Base-by-base conservation (phyloP, 2,888 invertebrate species). In the Agonopterix alstromeriana region DNA sequence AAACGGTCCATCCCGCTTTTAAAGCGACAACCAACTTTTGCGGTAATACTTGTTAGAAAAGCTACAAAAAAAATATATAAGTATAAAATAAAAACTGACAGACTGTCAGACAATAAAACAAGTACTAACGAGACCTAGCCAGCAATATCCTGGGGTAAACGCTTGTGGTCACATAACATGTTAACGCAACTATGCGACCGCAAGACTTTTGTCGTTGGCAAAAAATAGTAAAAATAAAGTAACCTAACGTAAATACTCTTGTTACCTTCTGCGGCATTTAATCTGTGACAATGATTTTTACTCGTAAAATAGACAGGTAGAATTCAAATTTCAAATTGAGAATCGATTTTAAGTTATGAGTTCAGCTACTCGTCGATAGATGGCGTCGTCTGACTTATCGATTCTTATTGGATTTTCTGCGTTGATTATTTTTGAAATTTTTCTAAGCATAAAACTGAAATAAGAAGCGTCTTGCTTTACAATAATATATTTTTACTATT, bases 351-450 rank as follows among this genome's bases (percentile, higher is more conserved):
- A 58, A 58, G 43, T 51, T 46, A 50, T 17, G 46, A 52, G 60
- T 77, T 61, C 67, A 59, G 74, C 86, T 82, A 83, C 74, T 77
- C 75, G 58, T 43, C 73, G 66, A 53, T 67, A 87, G 87, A 79
- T 85, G 87, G 84, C 83, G 77, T 48, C 77, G 65, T 9, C 38
- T 38, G 38, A 27, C 3, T 2, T 27, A 3, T 27, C 27, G 27
- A 2, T 17, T 17, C 17, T 17, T 4, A 17, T 17, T 17, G 3
- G 17, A 3, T 27, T 5, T 27, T 27, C 27, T 27, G 27, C 3
- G 27, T 27, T 27, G 0, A 5, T 14, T 14, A 1, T 27, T 27
- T 27, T 27, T 27, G 5, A 0, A 1, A 5, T 27, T 27, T 17
- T 17, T 17, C 3, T 17, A 3, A 17, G 17, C 3, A 3, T 17